Base-by-base conservation (phyloP, 1,140 invertebrate species). In the Rhopalosiphum maidis region DNA sequence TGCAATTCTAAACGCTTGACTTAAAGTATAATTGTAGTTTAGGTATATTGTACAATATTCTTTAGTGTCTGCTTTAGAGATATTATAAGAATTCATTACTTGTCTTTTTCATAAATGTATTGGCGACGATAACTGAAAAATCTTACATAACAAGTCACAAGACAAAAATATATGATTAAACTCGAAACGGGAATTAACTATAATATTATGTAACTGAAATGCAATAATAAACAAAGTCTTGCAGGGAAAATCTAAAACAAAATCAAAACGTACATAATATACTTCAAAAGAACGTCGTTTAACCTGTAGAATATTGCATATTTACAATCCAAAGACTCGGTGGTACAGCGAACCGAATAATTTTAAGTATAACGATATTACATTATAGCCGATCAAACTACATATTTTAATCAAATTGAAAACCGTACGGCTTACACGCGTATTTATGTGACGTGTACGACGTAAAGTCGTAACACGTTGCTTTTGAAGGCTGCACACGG, bases 381-480 rank as follows among this genome's bases (percentile, higher is more conserved):
- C 60, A 30, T 68, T 46, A 37, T 82, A 82, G 37, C 21, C 35
- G 18, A 82, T 4, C 21, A 37, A 35, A 82, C 35, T 82, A 37
- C 22, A 51, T 68, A 68, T 68, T 41, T 11, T 89, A 89, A 54
- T 48, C 48, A 89, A 89, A 89, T 35, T 89, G 46, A 46, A 54
- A 48, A 48, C 43, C 15, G 48, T 9, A 51, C 35, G 35, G 30
- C 30, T 89, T 89, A n/a, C 21, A 41, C 22, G 8, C 5, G 18
- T 90, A 90, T 90, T 35, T 54, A 35, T 55, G 51, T 41, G 55
- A 55, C n/a, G 21, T 90, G 35, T 41, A 41, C 5, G 25, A 46
- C 85, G 43, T 23, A 55, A 90, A 90, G 48, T 90, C 87, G 43
- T 89, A 37, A 54, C 23, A 60, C 60, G 55, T 77, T 46, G 41